Conservation (phyloP, 2,113 vertebrate species). For the Sardina pilchardus region DNA sequence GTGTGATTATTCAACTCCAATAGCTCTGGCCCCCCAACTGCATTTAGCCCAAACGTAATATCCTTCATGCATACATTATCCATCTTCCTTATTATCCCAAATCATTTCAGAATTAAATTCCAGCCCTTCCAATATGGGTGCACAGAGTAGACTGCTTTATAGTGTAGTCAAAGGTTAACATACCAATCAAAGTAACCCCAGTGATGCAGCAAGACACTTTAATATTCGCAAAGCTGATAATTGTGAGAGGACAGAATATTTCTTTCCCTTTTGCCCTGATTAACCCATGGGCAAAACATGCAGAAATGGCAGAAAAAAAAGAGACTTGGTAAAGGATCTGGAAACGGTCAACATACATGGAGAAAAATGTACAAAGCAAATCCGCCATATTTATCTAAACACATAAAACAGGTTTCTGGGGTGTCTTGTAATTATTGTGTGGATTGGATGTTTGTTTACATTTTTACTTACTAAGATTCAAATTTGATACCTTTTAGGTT, state of each 20-base stretch:
- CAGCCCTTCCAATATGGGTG: slow-evolving; percentile 90
- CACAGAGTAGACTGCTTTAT: slow-evolving; percentile 88
- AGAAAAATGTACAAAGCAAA: slow-evolving; percentile 27
- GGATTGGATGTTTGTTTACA: not conserved
- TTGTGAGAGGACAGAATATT: slow-evolving; percentile 98
- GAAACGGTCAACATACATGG: slow-evolving; percentile 17
- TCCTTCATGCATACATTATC: slow-evolving; percentile 99
- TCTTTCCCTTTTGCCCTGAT: slow-evolving; percentile 84
- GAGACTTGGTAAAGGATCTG: slow-evolving; percentile 27
- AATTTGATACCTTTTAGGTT: not conserved
- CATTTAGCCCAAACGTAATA: slow-evolving; percentile 99
- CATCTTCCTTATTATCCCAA: slow-evolving; percentile 96
- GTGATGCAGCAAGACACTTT: slow-evolving; percentile 97
- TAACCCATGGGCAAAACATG: slow-evolving; percentile 86
- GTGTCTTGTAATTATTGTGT: no score
- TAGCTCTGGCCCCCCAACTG: slow-evolving; percentile 86
- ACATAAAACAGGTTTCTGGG: not conserved
- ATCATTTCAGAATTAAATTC: slow-evolving; percentile 98
- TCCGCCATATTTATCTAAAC: not conserved
- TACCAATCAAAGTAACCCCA: slow-evolving; percentile 98
- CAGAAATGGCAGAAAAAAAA: slow-evolving; percentile 72
- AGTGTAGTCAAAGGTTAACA: slow-evolving; percentile 99
- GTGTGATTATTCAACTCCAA: slow-evolving; percentile 96
- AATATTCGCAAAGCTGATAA: slow-evolving; percentile 98
- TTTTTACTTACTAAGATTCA: not conserved